Evolutionary conservation across 2,113 vertebrate species (phyloP).

Genomic region (Brachionichthys hirsutus): DNA sequence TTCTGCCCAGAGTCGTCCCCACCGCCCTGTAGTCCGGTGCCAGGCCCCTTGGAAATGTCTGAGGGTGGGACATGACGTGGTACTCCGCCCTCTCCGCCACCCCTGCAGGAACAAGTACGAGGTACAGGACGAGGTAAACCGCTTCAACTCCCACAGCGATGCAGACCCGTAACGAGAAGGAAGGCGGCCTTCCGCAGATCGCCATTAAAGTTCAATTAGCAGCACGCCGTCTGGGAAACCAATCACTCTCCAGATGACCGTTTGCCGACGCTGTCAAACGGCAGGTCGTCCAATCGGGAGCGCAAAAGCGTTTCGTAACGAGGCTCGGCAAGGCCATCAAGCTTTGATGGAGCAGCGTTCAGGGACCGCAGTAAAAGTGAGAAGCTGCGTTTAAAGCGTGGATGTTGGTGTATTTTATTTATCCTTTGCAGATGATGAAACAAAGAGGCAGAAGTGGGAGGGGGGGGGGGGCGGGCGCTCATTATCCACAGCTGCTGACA

Average conservation of each 20-base stretch:
- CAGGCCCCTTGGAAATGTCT: slow-evolving; percentile 86
- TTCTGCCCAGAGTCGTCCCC: slow-evolving; percentile 72
- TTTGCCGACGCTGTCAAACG: slow-evolving; percentile 4
- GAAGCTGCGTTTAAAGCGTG: too few relatives aligned
- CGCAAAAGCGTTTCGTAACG: not conserved
- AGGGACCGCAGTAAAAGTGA: too few relatives aligned
- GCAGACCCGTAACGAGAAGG: not conserved
- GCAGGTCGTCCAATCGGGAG: too few relatives aligned
- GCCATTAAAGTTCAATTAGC: not conserved
- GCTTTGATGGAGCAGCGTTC: not conserved
- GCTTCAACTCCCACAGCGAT: not conserved
- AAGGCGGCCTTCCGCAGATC: not conserved
- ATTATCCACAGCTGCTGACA: too few relatives aligned
- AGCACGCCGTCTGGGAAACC: not conserved
- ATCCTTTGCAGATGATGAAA: too few relatives aligned
- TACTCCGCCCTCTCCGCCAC: slow-evolving; percentile 83
- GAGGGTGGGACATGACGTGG: slow-evolving; percentile 81
- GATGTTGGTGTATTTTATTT: too few relatives aligned
- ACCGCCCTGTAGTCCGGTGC: slow-evolving; percentile 73
- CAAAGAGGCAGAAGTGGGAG: too few relatives aligned
- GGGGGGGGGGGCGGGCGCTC: too few relatives aligned
- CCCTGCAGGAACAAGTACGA: slow-evolving; percentile 76
- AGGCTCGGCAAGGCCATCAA: slow-evolving; percentile 14
- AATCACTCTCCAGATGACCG: slow-evolving; percentile 1
- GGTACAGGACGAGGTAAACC: not conserved